These are phyloP conservation scores for Myotis findleyi DNA, from an alignment of 2,797 vertebrate genomes.

Conservation along the genomic window DNA sequence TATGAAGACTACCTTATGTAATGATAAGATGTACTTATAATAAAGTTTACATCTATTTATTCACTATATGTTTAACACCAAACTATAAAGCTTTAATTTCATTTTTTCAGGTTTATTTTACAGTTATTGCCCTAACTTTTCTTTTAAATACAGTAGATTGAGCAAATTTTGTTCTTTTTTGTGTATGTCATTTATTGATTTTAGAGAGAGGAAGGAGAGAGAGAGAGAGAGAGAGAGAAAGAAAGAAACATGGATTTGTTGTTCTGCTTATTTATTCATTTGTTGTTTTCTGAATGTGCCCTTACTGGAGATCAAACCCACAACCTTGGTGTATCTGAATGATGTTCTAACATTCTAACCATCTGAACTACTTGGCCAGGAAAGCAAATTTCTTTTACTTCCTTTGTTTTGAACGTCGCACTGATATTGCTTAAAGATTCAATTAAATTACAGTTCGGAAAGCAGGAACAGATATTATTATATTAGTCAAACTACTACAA, in stretches of 20 bases:
- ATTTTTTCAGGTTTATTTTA: background rate
- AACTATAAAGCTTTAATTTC: background rate
- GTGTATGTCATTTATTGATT: background rate
- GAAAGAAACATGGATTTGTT: background rate
- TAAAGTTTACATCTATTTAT: background rate
- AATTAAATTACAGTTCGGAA: conserved; percentile 34
- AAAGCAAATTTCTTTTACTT: conserved; percentile 1
- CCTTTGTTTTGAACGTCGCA: background rate
- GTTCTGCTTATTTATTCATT: background rate
- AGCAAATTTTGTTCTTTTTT: background rate
- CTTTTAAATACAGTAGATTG: background rate
- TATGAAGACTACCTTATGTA: background rate
- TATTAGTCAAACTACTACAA: background rate
- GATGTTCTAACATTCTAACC: background rate
- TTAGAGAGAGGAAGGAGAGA: background rate
- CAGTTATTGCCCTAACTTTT: conserved; percentile 30
- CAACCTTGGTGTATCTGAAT: background rate
- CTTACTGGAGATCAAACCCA: background rate
- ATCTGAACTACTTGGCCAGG: background rate
- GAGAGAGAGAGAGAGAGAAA: background rate
- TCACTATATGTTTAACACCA: background rate
- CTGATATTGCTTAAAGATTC: background rate
- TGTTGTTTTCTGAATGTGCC: background rate
- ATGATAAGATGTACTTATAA: background rate
- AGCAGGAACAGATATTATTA: conserved; percentile 19